A percentile compares a stretch with the other conserved stretches of the same genome.
Evolutionary conservation across 2,797 vertebrate species (phyloP).

Genomic region (Poliocrania exsul): DNA sequence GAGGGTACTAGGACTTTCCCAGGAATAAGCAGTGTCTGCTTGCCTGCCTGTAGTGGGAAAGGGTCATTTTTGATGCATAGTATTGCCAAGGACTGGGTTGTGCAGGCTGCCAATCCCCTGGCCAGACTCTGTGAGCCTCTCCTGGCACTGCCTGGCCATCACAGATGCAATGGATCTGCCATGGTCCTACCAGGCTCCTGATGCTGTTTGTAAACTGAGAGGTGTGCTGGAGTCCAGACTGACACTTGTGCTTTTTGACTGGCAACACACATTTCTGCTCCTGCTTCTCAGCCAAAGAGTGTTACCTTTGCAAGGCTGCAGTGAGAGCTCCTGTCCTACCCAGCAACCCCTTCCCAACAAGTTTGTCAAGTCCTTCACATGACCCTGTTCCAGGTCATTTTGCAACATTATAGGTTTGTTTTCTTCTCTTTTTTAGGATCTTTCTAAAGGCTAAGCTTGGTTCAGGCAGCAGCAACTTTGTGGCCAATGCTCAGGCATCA

Average conservation of each 20-base stretch:
- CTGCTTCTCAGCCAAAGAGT: background rate
- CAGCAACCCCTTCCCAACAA: background rate
- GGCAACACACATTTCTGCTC: background rate
- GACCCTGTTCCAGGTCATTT: background rate
- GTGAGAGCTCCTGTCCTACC: rapidly evolving
- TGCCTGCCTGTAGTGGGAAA: background rate
- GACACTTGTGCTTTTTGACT: background rate
- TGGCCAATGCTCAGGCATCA: background rate
- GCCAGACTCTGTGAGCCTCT: rapidly evolving
- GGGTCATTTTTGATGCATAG: background rate
- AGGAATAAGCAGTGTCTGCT: background rate
- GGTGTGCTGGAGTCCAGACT: background rate
- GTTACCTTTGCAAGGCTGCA: background rate
- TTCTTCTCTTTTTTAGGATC: background rate
- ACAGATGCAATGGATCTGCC: background rate
- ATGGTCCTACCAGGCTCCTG: background rate
- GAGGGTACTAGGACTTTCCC: background rate
- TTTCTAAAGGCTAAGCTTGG: background rate
- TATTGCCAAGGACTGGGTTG: background rate
- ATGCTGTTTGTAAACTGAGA: background rate
- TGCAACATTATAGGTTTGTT: background rate
- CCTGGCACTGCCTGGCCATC: background rate
- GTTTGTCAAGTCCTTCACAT: background rate
- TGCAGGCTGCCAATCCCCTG: background rate
- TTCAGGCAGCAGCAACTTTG: background rate